Conservation (phyloP, 92 coral and sea anemone genomes). For the Palythoa caribaeorum region DNA sequence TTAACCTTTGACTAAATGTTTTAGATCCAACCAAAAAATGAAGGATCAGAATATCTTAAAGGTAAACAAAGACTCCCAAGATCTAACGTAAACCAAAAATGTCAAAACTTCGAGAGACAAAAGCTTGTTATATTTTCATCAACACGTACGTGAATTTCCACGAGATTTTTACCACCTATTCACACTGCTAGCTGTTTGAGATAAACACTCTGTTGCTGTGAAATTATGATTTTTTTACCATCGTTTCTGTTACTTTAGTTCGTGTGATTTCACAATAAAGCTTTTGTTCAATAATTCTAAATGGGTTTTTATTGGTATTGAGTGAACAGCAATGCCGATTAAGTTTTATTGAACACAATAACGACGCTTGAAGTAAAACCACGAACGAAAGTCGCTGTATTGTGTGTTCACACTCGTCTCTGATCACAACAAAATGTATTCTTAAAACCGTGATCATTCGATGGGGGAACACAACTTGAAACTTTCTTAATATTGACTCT, state of each 20-base stretch:
- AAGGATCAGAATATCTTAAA: neutral
- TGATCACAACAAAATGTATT: neutral
- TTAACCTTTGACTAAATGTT: constrained; percentile 3
- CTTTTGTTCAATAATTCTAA: neutral
- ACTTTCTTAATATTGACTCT: constrained; percentile 34
- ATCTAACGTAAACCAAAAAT: constrained; percentile 2
- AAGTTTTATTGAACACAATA: neutral
- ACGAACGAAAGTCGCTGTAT: neutral
- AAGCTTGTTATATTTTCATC: neutral
- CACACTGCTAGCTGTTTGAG: neutral
- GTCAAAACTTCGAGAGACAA: constrained; percentile 5
- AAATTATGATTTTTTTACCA: neutral
- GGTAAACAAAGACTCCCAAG: neutral
- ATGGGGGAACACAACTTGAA: constrained; percentile 27
- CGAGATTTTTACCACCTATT: constrained; percentile 18
- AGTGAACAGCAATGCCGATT: constrained; percentile 19
- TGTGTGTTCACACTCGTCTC: neutral
- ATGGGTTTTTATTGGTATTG: constrained; percentile 1
- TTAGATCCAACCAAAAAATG: neutral
- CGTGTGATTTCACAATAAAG: constrained; percentile 18
- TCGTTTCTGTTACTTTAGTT: neutral
- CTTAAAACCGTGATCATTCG: neutral
- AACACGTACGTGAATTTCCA: neutral
- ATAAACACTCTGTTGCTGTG: neutral
- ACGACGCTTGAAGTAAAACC: neutral